phyloP scores from a whole-genome alignment of 2,113 vertebrate genomes.

The Alligator sinensis region DNA sequence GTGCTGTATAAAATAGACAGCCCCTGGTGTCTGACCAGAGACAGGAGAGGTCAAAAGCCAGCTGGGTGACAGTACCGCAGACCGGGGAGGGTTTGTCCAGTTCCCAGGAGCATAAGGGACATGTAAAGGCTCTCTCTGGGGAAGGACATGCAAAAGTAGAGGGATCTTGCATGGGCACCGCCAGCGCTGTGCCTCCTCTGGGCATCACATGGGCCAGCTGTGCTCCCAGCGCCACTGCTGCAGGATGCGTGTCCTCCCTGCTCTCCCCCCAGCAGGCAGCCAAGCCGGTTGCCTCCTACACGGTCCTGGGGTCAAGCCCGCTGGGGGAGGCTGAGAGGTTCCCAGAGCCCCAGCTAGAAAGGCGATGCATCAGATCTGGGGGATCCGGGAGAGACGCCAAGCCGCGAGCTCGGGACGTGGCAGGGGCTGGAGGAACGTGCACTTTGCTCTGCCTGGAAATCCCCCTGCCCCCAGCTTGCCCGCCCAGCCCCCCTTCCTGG shows the following conservation, averaged over 20 bases:
- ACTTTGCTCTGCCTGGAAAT: too few relatives aligned
- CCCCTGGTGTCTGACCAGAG: neutral
- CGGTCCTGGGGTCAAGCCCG: neutral
- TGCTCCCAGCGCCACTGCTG: neutral
- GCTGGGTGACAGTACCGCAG: neutral
- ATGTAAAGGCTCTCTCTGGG: neutral
- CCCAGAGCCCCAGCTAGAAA: neutral
- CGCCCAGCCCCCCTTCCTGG: too few relatives aligned
- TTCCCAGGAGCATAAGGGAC: accelerated
- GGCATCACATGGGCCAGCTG: neutral
- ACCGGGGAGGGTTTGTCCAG: accelerated
- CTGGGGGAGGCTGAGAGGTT: neutral
- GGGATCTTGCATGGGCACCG: neutral
- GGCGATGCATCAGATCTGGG: neutral
- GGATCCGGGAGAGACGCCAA: neutral
- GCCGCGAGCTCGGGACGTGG: neutral
- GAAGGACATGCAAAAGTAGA: neutral
- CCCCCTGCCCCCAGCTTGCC: too few relatives aligned
- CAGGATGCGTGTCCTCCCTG: neutral
- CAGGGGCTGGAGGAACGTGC: too few relatives aligned
- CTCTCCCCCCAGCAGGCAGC: neutral
- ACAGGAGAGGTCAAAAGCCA: too few relatives aligned
- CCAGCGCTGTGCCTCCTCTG: neutral
- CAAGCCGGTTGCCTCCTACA: neutral
- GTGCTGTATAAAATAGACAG: neutral